phyloP scores from a whole-genome alignment of 2,888 invertebrate genomes.

The Mythimna impura region DNA sequence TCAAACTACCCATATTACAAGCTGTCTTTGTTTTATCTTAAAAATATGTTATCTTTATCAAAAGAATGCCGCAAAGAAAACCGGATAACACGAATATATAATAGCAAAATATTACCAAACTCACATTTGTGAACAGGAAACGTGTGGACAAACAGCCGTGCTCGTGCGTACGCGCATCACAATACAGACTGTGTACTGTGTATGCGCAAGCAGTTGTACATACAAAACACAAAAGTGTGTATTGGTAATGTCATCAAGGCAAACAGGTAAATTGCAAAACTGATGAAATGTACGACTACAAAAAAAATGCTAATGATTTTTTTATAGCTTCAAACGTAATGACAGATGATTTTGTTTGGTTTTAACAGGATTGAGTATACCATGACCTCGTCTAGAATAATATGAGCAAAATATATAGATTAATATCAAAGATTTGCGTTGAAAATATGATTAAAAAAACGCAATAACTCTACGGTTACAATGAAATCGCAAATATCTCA shows the following conservation, averaged over 20 bases:
- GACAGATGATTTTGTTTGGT: neutral
- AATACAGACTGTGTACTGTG: conserved; percentile 34
- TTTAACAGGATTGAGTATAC: neutral
- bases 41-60: conserved; percentile 30
- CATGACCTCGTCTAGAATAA: neutral
- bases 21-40: conserved; percentile 27
- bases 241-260: conserved; percentile 60
- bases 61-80: conserved; percentile 40
- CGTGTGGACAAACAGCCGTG: conserved; percentile 38
- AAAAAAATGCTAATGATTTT: conserved; percentile 15
- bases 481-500: conserved; percentile 30
- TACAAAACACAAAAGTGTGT: conserved; percentile 56
- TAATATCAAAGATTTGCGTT: neutral
- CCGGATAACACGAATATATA: conserved; percentile 44
- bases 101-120: conserved; percentile 51
- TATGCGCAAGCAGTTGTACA: conserved; percentile 59
- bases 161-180: conserved; percentile 44
- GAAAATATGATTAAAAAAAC: neutral
- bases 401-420: neutral
- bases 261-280: conserved; percentile 53
- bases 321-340: neutral
- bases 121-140: conserved; percentile 40
- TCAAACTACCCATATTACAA: conserved; percentile 11
- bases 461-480: neutral
- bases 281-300: conserved; percentile 41